Base-by-base conservation (phyloP, 2,888 invertebrate genomes). In the Caenorhabditis japonica region DNA sequence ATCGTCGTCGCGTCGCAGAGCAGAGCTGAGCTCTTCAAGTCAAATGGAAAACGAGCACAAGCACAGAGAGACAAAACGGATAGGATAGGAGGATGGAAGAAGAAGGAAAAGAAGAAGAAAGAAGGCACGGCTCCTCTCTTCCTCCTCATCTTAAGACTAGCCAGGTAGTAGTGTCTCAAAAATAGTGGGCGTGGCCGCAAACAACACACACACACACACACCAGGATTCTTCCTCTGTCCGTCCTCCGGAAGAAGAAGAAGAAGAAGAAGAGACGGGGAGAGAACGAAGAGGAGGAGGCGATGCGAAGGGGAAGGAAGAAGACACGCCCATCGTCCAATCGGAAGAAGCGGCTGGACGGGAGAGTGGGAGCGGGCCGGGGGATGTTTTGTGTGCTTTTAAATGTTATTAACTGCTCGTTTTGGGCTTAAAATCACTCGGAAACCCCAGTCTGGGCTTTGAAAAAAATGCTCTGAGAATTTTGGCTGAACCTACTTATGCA, bases 291-390 rank as follows among this genome's bases (percentile, higher is more conserved):
- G 47, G 23, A 46, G n/a, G n/a, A n/a, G n/a, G n/a, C n/a, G n/a
- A n/a, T n/a, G 49, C 47, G 51, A 39, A 27, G 46, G 30, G 30
- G 17, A 27, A 13, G 21, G 19, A 19, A 13, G 46, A 15, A n/a
- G 49, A 43, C 27, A 39, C 52, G 53, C 62, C 53, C 44, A 53
- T 36, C 15, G 46, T 15, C 53, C 62, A 53, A 53, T 62, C 52
- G 60, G 43, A 38, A 51, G 34, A 49, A 39, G 46, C 34, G 39
- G 17, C 25, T 13, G 41, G 51, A 47, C 34, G 17, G 10, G 27
- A 12, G 15, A n/a, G 33, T 21, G 3, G 27, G 27, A 30, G 17
- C 17, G 30, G 30, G 5, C 10, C 5, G 30, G 30, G 30, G 10
- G 30, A n/a, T n/a, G n/a, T n/a, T n/a, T n/a, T n/a, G n/a, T n/a